Evolutionary conservation across 2,888 invertebrate genomes (phyloP).

Genomic region (Phaedon cochleariae): DNA sequence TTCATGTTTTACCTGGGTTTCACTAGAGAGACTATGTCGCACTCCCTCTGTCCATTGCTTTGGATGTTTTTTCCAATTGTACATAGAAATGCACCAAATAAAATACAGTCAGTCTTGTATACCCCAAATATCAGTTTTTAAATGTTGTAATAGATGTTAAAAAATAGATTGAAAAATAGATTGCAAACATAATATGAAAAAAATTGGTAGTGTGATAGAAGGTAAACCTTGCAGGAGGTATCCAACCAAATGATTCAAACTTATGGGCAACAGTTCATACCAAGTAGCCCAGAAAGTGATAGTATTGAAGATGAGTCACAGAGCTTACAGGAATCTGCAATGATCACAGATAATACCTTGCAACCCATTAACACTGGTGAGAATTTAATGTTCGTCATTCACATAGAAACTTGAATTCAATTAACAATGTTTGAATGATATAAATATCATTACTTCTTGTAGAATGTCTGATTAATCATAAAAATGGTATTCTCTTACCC

Average conservation of each 20-base stretch:
- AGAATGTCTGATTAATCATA: background rate
- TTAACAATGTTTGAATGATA: background rate
- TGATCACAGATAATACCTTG: slow-evolving; percentile 53
- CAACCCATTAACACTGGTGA: slow-evolving; percentile 57
- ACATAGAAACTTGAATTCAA: slow-evolving; percentile 8
- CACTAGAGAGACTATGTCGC: slow-evolving; percentile 63
- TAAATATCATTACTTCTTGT: background rate
- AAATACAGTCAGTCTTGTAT: slow-evolving; percentile 9
- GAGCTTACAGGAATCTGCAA: slow-evolving; percentile 51
- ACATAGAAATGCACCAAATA: slow-evolving; percentile 43
- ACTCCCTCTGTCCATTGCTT: slow-evolving; percentile 56
- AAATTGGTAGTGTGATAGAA: slow-evolving; percentile 45
- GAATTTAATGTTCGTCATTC: slow-evolving; percentile 45
- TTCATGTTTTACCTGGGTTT: slow-evolving; percentile 65
- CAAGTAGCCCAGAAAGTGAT: slow-evolving; percentile 57
- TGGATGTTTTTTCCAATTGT: slow-evolving; percentile 53
- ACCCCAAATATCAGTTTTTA: slow-evolving; percentile 18
- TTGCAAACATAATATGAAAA: slow-evolving; percentile 1
- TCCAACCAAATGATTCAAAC: slow-evolving; percentile 62
- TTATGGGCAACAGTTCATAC: slow-evolving; percentile 57
- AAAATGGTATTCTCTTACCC: no score
- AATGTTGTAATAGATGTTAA: slow-evolving; percentile 33
- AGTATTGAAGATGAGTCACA: slow-evolving; percentile 57
- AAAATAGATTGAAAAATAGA: slow-evolving; percentile 35
- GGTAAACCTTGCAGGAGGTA: slow-evolving; percentile 61